Conservation (phyloP, 2,797 vertebrate species). For the Gadopsis bispinosus region DNA sequence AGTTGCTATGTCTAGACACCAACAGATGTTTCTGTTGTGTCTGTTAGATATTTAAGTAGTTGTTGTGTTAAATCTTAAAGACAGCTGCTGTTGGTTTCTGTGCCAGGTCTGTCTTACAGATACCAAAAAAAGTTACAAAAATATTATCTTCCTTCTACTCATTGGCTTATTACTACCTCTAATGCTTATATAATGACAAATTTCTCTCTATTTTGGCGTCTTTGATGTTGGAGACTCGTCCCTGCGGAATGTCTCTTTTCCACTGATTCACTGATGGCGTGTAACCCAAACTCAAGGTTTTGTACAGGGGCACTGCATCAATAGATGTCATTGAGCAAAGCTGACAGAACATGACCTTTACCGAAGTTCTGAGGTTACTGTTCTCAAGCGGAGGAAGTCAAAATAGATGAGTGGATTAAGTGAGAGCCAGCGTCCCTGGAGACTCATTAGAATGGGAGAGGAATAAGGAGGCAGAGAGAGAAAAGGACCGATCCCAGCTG, state of each 20-base stretch:
- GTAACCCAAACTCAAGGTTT: constrained; percentile 56
- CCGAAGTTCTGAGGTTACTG: constrained; percentile 76
- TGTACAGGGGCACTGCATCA: constrained; percentile 45
- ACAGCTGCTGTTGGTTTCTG: constrained; percentile 65
- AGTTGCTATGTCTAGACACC: constrained; percentile 66
- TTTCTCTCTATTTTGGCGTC: constrained; percentile 20
- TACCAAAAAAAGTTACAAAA: not conserved
- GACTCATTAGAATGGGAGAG: constrained; percentile 88
- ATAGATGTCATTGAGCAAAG: constrained; percentile 66
- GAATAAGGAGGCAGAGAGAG: constrained; percentile 55
- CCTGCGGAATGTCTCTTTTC: constrained; percentile 25
- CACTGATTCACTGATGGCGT: constrained; percentile 29
- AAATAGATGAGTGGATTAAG: constrained; percentile 91
- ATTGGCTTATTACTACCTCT: not conserved
- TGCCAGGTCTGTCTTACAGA: not conserved
- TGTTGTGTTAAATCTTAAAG: constrained; percentile 71
- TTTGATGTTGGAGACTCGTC: constrained; percentile 39
- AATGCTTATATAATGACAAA: constrained; percentile 20
- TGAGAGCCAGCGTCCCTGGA: constrained; percentile 89
- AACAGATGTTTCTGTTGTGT: constrained; percentile 75
- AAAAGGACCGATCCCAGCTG: constrained; percentile 87
- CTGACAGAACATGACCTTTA: constrained; percentile 75
- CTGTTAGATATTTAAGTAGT: constrained; percentile 68
- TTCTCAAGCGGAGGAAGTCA: constrained; percentile 86
- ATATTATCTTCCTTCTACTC: not conserved